Evolutionary conservation across 2,797 vertebrate species (phyloP).

Genomic region (Rhinogobio ventralis): DNA sequence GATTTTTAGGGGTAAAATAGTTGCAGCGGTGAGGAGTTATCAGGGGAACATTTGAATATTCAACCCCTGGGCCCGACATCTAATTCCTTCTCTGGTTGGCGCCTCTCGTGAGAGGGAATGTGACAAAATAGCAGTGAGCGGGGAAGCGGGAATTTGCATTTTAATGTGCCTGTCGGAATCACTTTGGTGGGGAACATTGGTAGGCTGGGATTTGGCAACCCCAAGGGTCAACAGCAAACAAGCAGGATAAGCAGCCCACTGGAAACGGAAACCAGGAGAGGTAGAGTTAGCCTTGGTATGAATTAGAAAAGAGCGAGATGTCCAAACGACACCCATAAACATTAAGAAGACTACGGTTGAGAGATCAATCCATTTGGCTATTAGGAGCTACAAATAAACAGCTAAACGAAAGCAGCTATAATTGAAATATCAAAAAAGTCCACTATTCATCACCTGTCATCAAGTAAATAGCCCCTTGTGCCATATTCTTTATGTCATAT

Average conservation of each 20-base stretch:
- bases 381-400: slow-evolving; percentile 5
- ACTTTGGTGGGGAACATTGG: slow-evolving; percentile 71
- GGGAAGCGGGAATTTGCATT: slow-evolving; percentile 89
- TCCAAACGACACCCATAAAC: slow-evolving; percentile 16
- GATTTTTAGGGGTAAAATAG: slow-evolving; percentile 30
- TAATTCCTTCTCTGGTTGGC: slow-evolving; percentile 87
- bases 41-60: slow-evolving; percentile 80
- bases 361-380: not conserved
- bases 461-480: slow-evolving; percentile 16
- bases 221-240: slow-evolving; percentile 60
- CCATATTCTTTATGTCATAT: not conserved
- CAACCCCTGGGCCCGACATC: slow-evolving; percentile 82
- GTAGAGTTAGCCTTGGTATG: not conserved
- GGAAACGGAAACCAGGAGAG: slow-evolving; percentile 40
- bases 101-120: slow-evolving; percentile 84
- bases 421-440: not conserved
- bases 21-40: slow-evolving; percentile 74
- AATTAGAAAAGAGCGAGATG: not conserved
- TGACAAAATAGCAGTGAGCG: slow-evolving; percentile 83
- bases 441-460: slow-evolving; percentile 5
- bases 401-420: not conserved
- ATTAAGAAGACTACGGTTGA: not conserved
- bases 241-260: slow-evolving; percentile 50
- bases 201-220: slow-evolving; percentile 68
- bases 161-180: slow-evolving; percentile 88